Evolutionary conservation across 2,113 vertebrate species (phyloP).

Genomic region (Amblyopsis rosae): DNA sequence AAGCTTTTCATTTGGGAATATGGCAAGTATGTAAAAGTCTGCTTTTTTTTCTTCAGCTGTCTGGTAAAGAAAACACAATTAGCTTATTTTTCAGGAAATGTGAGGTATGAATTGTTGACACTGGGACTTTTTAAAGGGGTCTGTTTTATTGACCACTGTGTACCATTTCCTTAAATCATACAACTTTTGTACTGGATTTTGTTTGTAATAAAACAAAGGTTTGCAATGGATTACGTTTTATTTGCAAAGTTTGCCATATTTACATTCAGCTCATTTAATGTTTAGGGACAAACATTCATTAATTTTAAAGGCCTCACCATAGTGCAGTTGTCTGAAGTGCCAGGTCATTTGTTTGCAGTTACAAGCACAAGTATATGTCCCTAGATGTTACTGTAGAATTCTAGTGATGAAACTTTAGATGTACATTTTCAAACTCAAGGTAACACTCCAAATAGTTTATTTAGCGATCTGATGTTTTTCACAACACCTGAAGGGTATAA

Average conservation of each 20-base stretch:
- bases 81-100: conserved; percentile 13
- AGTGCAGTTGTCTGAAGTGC: too few species aligned
- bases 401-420: too few species aligned
- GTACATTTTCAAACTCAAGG: too few species aligned
- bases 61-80: conserved; percentile 22
- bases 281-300: not conserved
- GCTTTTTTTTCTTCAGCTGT: not conserved
- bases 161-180: conserved; percentile 30
- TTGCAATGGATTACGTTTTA: not conserved
- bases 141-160: conserved; percentile 48
- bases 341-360: too few species aligned
- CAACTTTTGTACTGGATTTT: conserved; percentile 58
- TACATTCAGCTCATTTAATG: not conserved
- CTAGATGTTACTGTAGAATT: too few species aligned
- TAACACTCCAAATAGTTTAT: too few species aligned
- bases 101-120: conserved; percentile 23
- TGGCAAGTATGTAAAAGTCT: not conserved
- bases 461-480: too few species aligned
- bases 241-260: not conserved
- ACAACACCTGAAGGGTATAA: too few species aligned
- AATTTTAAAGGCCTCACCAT: too few species aligned
- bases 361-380: too few species aligned
- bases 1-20: not conserved
- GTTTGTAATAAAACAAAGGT: conserved; percentile 73
- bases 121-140: conserved; percentile 24